Percentiles rank a stretch among this genome's conserved stretches.
Conservation (phyloP, 1,140 invertebrate species). For the Nebria ingens region DNA sequence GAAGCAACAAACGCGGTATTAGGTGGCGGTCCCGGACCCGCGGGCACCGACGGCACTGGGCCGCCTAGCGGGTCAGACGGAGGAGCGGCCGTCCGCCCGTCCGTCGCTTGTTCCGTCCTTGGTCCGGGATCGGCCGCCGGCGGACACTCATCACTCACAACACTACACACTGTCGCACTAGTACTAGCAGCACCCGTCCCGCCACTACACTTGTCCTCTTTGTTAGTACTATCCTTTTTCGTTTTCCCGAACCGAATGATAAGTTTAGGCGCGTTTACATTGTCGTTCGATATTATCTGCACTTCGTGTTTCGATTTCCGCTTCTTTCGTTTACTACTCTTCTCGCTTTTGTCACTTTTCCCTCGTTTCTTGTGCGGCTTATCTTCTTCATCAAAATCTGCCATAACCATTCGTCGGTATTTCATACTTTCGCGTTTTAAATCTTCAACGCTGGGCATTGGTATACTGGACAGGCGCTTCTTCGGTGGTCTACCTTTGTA, state of each 20-base stretch:
- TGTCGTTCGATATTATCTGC: conserved; percentile 47
- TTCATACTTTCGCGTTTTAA: conserved; percentile 78
- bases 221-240: conserved; percentile 21
- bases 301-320: conserved; percentile 48
- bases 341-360: too few species aligned
- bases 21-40: background rate
- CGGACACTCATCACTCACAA: background rate
- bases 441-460: conserved; percentile 61
- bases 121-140: conserved; percentile 17
- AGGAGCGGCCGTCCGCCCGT: conserved; percentile 12
- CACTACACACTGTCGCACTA: background rate
- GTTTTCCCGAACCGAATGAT: conserved; percentile 50
- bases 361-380: conserved; percentile 48
- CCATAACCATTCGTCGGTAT: conserved; percentile 74
- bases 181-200: conserved; percentile 6
- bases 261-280: conserved; percentile 51
- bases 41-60: conserved; percentile 23
- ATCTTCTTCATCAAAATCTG: conserved; percentile 55
- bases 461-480: conserved; percentile 52
- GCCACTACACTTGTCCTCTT: conserved; percentile 10
- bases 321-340: conserved; percentile 52
- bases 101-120: conserved; percentile 35
- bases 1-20: too few species aligned
- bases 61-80: conserved; percentile 28
- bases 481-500: conserved; percentile 63